A percentile compares a stretch with the other conserved stretches of the same genome.
Conservation (phyloP, 2,797 vertebrate genomes). For the Chiroxiphia lanceolata region DNA sequence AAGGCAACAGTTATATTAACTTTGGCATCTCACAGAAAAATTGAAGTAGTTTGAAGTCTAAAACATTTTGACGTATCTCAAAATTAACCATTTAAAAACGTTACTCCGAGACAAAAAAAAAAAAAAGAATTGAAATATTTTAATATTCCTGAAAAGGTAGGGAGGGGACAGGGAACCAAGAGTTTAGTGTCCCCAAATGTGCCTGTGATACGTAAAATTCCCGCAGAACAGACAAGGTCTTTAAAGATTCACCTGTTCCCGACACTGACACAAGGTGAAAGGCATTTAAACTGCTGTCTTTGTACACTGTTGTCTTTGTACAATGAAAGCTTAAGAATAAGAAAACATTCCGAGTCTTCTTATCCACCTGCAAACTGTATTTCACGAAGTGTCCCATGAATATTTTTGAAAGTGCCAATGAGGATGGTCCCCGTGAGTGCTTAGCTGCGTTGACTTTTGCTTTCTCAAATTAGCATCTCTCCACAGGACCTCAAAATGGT, state of each 20-base stretch:
- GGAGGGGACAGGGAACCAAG: neutral
- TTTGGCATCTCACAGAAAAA: neutral
- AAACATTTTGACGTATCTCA: neutral
- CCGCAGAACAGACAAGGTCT: neutral
- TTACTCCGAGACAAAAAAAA: neutral
- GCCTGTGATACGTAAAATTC: neutral
- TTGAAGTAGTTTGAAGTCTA: neutral
- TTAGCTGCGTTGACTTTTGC: constrained; percentile 25
- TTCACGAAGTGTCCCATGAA: constrained; percentile 30
- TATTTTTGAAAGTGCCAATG: constrained; percentile 18
- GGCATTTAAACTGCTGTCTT: neutral
- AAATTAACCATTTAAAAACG: neutral
- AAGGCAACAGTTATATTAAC: neutral
- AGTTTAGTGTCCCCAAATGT: neutral
- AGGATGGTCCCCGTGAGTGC: neutral
- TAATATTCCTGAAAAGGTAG: neutral
- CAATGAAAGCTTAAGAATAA: neutral
- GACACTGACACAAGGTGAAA: neutral
- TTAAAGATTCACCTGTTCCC: neutral
- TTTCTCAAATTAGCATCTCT: constrained; percentile 63
- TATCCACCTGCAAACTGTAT: constrained; percentile 29
- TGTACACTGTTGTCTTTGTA: neutral
- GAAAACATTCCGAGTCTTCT: neutral
- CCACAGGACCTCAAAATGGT: constrained; percentile 48
- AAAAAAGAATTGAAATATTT: neutral